These are phyloP conservation scores for Erpornis zantholeuca DNA, from an alignment of 2,113 vertebrate genomes.

Conservation along the genomic window DNA sequence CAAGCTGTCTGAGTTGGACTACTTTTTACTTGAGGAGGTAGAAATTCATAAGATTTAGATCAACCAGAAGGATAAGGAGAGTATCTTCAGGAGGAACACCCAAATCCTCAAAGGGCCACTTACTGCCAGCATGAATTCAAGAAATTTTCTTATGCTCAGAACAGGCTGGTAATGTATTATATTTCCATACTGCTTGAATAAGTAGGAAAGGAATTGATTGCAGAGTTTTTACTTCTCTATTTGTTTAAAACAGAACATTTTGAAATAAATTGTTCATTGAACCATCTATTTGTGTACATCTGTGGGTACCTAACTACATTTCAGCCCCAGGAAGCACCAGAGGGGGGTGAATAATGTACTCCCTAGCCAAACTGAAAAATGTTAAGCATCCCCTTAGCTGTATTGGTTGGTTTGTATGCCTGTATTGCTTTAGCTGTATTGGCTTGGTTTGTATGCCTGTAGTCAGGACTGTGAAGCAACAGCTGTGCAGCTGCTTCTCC, in stretches of 20 bases:
- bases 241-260: not conserved
- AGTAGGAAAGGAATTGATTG: not conserved
- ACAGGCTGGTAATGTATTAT: not conserved
- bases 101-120: conserved; percentile 16
- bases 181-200: not conserved
- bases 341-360: not conserved
- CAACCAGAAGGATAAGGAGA: not conserved
- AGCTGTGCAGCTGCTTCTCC: not conserved
- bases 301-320: not conserved
- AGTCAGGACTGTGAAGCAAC: not conserved
- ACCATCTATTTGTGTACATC: not conserved
- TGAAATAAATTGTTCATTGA: not conserved
- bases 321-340: not conserved
- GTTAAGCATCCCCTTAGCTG: not conserved
- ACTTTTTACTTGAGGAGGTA: conserved; percentile 3
- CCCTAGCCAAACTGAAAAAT: not conserved
- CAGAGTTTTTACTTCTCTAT: not conserved
- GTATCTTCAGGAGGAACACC: not conserved
- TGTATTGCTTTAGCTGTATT: not conserved
- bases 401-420: not conserved
- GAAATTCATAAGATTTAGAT: conserved; percentile 44
- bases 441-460: not conserved
- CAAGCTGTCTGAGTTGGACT: not conserved
- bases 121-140: conserved; percentile 7
- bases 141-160: not conserved